Evolutionary conservation across 2,888 invertebrate species (phyloP).

Genomic region (Teleiodes luculella): DNA sequence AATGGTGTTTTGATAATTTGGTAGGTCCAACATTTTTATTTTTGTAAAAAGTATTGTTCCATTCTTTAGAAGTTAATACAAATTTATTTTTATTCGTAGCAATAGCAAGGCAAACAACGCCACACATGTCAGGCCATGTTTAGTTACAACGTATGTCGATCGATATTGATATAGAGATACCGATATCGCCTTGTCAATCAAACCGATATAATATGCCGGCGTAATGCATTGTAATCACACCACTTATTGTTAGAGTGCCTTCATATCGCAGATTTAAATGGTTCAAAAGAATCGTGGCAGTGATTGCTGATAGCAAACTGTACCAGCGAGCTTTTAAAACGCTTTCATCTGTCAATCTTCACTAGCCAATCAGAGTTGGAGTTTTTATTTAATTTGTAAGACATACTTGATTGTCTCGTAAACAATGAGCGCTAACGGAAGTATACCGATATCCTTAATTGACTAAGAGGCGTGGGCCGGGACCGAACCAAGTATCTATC

Average conservation of each 20-base stretch:
- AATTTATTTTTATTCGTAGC: constrained; percentile 16
- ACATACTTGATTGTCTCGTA: neutral
- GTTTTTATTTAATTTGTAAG: neutral
- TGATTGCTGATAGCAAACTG: neutral
- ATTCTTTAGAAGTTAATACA: constrained; percentile 13
- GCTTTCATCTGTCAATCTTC: neutral
- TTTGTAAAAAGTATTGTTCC: too few species aligned
- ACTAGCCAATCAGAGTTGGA: neutral
- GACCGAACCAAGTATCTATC: constrained; percentile 23
- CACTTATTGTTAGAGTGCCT: constrained; percentile 40
- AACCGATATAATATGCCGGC: constrained; percentile 22
- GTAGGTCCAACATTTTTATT: too few species aligned
- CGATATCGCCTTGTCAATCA: constrained; percentile 56
- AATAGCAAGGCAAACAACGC: constrained; percentile 33
- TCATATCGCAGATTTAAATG: constrained; percentile 13
- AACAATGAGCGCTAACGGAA: constrained; percentile 39
- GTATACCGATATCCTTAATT: constrained; percentile 46
- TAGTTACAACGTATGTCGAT: constrained; percentile 6
- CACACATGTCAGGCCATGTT: constrained; percentile 23
- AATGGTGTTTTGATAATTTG: too few species aligned
- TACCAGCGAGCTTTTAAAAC: neutral
- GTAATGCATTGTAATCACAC: constrained; percentile 45
- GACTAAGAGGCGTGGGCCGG: constrained; percentile 50
- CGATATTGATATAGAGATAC: constrained; percentile 41
- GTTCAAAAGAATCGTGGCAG: neutral